Base-by-base conservation (phyloP, 2,888 invertebrate genomes). In the Oligia fasciuncula region DNA sequence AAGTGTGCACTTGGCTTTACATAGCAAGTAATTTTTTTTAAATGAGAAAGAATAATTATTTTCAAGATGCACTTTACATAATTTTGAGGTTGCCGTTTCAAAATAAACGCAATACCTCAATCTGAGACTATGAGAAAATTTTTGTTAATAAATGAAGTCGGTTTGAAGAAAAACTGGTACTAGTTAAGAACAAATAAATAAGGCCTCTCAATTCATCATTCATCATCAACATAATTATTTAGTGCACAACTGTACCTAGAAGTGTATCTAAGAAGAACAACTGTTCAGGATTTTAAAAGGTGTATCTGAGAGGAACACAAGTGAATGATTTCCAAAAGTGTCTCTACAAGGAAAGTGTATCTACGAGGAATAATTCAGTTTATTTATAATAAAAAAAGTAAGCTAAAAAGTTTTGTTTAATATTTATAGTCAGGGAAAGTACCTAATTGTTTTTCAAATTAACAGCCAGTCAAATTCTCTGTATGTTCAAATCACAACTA, bases 41-140 rank as follows among this genome's bases (percentile, higher is more conserved):
- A 43, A 14, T 13, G 5, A 13, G 29, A 14, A 51, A 23, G 23
- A 57, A 49, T 73, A 17, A 6, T 72, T 65, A 43, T 46, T 67
- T 67, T 35, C 40, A 40, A 54, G 29, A 60, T 43, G 57, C 67
- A 76, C 35, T 81, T 77, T 68, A 72, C 0, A 14, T 63, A 51
- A 81, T 68, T 77, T 63, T 69, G 65, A 77, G 19, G 54, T 72
- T 67, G 0, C 43, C 13, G 4, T 46, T 76, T 72, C 4, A 68
- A 68, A 69, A 69, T 43, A 77, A 11, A 51, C 0, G 19, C 1
- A 46, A 19, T 4, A 40, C 11, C 35, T n/a, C 14, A 35, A 40
- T n/a, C 35, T 29, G 19, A 46, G 4, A 13, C 1, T 4, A 19
- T 4, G 11, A n/a, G 17, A 35, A n/a, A 49, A 54, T 54, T 8